These are phyloP conservation scores for Acanthochromis polyacanthus DNA, from an alignment of 2,113 vertebrate genomes.

Conservation along the genomic window DNA sequence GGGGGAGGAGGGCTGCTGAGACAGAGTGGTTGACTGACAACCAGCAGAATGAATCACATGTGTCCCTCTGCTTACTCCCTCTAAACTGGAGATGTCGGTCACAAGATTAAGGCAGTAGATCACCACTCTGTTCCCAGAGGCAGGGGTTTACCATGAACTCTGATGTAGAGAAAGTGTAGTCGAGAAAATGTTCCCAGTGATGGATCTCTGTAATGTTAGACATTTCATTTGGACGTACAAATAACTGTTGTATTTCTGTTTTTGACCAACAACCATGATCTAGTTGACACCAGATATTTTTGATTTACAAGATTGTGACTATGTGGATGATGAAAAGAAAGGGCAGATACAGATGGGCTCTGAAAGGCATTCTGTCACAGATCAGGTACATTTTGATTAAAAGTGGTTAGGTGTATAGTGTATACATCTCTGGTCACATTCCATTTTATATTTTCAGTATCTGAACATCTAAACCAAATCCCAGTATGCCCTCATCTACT, in stretches of 20 bases:
- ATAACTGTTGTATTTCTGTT: too few relatives aligned
- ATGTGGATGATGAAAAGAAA: not conserved
- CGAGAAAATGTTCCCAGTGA: not conserved
- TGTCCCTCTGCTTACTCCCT: slow-evolving; percentile 3
- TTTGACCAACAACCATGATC: too few relatives aligned
- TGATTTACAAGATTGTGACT: too few relatives aligned
- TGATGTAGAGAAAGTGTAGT: not conserved
- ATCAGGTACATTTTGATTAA: not conserved
- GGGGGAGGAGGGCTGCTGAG: slow-evolving; percentile 42
- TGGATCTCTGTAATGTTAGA: not conserved
- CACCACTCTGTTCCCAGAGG: slow-evolving; percentile 28
- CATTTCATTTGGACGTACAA: slow-evolving; percentile 22
- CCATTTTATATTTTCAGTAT: not conserved
- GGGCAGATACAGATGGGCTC: too few relatives aligned
- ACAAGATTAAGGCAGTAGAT: slow-evolving; percentile 72
- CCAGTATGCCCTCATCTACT: not conserved
- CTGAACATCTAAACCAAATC: not conserved
- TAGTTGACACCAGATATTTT: too few relatives aligned
- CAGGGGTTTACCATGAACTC: slow-evolving; percentile 26
- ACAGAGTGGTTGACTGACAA: slow-evolving; percentile 63
- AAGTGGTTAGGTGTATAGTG: not conserved
- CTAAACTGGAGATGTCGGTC: slow-evolving; percentile 68
- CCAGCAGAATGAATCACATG: slow-evolving; percentile 59
- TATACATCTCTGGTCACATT: not conserved
- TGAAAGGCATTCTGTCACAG: not conserved